phyloP scores from a whole-genome alignment of 2,113 vertebrate genomes.

The Epinephelus moara region DNA sequence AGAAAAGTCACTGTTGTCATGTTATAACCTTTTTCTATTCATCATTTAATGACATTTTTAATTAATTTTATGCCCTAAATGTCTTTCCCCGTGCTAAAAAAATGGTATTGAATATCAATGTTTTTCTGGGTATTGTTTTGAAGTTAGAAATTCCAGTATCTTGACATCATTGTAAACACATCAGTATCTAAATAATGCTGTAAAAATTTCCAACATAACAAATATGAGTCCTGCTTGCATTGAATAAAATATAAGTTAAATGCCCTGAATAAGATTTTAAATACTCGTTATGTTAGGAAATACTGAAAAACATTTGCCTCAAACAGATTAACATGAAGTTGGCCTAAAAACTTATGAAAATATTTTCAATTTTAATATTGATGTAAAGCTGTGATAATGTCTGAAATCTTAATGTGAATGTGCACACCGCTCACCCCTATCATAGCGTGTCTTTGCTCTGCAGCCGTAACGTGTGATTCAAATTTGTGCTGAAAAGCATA shows the following conservation, averaged over 20 bases:
- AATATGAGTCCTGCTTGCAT: too few species aligned
- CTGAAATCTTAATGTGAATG: neutral
- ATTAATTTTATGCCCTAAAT: too few species aligned
- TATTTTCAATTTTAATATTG: neutral
- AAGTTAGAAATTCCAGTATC: too few species aligned
- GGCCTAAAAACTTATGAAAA: too few species aligned
- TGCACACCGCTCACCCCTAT: neutral
- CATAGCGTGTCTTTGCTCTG: neutral
- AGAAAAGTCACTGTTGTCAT: too few species aligned
- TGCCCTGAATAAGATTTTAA: too few species aligned
- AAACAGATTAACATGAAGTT: neutral
- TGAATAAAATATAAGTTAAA: neutral
- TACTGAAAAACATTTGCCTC: neutral
- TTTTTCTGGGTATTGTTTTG: too few species aligned
- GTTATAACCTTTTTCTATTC: too few species aligned
- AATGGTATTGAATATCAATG: too few species aligned
- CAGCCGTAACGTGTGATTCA: constrained; percentile 12
- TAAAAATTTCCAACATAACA: neutral
- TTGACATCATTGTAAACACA: neutral
- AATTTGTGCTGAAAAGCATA: constrained; percentile 56
- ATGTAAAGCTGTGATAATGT: neutral
- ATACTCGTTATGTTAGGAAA: neutral
- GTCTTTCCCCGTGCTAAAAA: too few species aligned
- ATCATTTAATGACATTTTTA: too few species aligned
- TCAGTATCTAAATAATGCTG: neutral